Evolutionary conservation across 2,797 vertebrate genomes (phyloP), one percentile per base, ranked within the genome.

Genomic region (Spea hammondii): DNA sequence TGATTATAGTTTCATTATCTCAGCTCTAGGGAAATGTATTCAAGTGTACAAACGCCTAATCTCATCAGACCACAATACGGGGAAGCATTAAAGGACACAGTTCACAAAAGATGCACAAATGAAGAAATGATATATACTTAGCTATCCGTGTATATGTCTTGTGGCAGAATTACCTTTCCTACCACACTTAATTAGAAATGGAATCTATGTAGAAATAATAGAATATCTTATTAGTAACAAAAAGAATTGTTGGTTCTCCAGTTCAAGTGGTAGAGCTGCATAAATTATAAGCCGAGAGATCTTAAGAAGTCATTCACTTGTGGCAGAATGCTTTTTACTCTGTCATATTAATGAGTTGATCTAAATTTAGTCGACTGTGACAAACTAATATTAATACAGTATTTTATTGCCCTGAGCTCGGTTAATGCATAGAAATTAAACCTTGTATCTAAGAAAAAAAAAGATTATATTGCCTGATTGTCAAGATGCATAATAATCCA

Each of bases 351-450:
- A 93, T 92, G 91, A 93, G 90, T 92, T 92, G 91, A 90, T 92
- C 91, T 93, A 92, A 92, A 92, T 92, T 92, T 93, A 92, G 92
- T 90, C 87, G 89, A 81, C 91, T 89, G 90, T 92, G 91, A 90
- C 91, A 93, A 93, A 93, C 92, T 93, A 92, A 92, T 93, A 93
- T 93, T 93, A 93, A 93, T 92, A 93, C 88, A 92, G 90, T 91
- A 90, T 92, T 92, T 93, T 92, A 91, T 92, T 88, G 89, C 92
- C 89, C 87, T 89, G 85, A 90, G 92, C 90, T 89, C 90, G 90
- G 90, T 88, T 91, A 90, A 92, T 92, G 91, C 90, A 92, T 87
- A 89, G 86, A 88, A 92, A 92, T 89, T 90, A 89, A 91, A 90
- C 86, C 85, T 86, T 88, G 89, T 90, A 91, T 92, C 88, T 87